Evolutionary conservation across 2,888 invertebrate genomes (phyloP), one percentile per base, ranked within the genome.

Genomic region (Tetheella fluctuosa): DNA sequence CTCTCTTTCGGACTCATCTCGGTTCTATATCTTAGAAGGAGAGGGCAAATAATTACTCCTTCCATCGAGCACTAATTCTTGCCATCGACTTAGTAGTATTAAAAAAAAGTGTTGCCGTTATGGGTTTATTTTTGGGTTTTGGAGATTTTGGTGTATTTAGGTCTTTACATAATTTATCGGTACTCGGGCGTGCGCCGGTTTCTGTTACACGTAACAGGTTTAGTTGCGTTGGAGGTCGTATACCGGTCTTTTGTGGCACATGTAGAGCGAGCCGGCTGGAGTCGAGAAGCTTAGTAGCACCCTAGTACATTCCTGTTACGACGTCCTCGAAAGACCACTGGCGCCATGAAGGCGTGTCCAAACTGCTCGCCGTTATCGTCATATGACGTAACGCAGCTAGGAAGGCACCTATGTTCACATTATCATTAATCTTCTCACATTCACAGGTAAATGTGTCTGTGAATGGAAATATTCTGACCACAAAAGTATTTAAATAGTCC

Each of bases 201-300:
- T 86, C 75, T 83, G 83, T 87, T 89, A 85, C 86, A 86, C 80
- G 89, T 92, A 91, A 92, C 92, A 90, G 93, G 93, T 92, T 93
- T 90, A 76, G 80, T 86, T 88, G 89, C 85, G 89, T 86, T 86
- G 87, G 90, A 90, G 91, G 91, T 87, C 91, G 89, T 80, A 81
- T 85, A 90, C 89, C 89, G 88, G 90, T 90, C 88, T 87, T 85
- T 84, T 80, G 87, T 87, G 79, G 89, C 90, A 89, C 89, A 91
- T 91, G 85, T 90, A 84, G 84, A 87, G 80, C 79, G 85, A 81
- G 81, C 85, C 81, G 86, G 82, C 83, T 79, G 78, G 77, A 80
- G 68, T 80, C 71, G 80, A 82, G 79, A 78, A 81, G 79, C 80
- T 73, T 78, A 80, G 73, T 80, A 84, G 60, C 81, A 83, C 81